These are phyloP conservation scores for Brachionus sp. DNA, from an alignment of 1,140 invertebrate species.

Conservation along the genomic window DNA sequence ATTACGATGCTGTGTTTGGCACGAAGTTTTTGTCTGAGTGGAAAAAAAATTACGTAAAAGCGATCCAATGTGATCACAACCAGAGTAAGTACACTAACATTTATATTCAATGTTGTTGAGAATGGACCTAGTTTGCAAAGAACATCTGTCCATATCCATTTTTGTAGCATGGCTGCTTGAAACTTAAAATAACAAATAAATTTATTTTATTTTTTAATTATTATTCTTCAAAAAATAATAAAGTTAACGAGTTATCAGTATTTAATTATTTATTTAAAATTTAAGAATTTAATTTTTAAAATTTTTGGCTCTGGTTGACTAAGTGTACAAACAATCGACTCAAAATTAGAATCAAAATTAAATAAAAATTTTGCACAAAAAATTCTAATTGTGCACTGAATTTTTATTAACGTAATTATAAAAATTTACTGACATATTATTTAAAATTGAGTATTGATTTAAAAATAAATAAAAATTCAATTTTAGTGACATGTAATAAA, in stretches of 20 bases:
- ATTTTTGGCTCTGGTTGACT: too few species aligned
- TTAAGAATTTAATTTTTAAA: too few species aligned
- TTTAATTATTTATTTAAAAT: too few species aligned
- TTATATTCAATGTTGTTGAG: constrained; percentile 72
- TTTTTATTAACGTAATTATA: too few species aligned
- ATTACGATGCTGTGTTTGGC: constrained; percentile 68
- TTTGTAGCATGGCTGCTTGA: constrained; percentile 73
- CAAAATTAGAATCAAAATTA: too few species aligned
- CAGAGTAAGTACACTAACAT: constrained; percentile 77
- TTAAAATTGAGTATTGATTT: too few species aligned
- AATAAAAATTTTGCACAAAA: too few species aligned
- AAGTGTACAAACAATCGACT: too few species aligned
- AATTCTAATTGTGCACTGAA: too few species aligned
- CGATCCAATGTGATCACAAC: constrained; percentile 75
- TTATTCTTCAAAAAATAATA: neutral
- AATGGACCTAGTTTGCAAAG: constrained; percentile 79
- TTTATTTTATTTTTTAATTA: constrained; percentile 11
- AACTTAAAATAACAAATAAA: constrained; percentile 63
- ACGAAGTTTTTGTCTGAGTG: constrained; percentile 67
- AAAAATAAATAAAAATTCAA: too few species aligned
- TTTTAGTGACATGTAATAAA: too few species aligned
- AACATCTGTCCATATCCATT: constrained; percentile 74
- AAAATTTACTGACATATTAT: too few species aligned
- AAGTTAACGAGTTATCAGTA: neutral
- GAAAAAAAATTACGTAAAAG: constrained; percentile 73